Evolutionary conservation across 1,140 invertebrate genomes (phyloP), one percentile per base, ranked within the genome.

Genomic region (Magallana gigas): DNA sequence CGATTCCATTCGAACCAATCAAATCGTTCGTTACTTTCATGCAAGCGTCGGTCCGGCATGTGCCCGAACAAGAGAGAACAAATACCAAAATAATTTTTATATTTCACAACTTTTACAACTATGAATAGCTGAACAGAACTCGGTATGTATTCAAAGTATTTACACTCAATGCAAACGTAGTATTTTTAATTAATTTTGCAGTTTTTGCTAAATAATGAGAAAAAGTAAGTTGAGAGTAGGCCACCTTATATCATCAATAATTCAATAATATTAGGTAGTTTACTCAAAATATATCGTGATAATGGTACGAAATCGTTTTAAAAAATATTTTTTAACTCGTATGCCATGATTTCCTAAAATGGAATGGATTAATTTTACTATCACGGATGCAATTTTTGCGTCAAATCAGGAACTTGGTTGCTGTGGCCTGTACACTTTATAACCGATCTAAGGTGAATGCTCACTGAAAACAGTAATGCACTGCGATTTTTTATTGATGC

Each of bases 21-120:
- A 57, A 16, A 83, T n/a, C 48, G 14, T 56, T 36, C 18, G 81
- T 83, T 83, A 83, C 57, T 83, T 58, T 58, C 81, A 56, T 57
- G 81, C n/a, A 57, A 83, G 81, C 81, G 81, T 83, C 81, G 57
- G 81, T 83, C 7, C 81, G 81, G 81, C 81, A 83, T 83, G 81
- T 83, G 81, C 81, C 81, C 81, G 48, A n/a, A 57, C 57, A 83
- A 83, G 57, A 83, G 81, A 83, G 57, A 83, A 83, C 16, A 57
- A 83, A 83, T 12, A 83, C 7, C 56, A 9, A 14, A 29, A n/a
- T 18, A 71, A 71, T 23, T 48, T 48, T 16, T 48, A 3, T 36
- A 64, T n/a, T 85, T n/a, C 14, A 12, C 14, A 85, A 6, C 7
- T 56, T 62, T 62, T 60, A 85, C 14, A 36, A n/a, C 18, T 18